Percentiles rank a stretch among this genome's conserved stretches.
Evolutionary conservation across 2,888 invertebrate species (phyloP).

Genomic region (Pharmacophagus antenor): DNA sequence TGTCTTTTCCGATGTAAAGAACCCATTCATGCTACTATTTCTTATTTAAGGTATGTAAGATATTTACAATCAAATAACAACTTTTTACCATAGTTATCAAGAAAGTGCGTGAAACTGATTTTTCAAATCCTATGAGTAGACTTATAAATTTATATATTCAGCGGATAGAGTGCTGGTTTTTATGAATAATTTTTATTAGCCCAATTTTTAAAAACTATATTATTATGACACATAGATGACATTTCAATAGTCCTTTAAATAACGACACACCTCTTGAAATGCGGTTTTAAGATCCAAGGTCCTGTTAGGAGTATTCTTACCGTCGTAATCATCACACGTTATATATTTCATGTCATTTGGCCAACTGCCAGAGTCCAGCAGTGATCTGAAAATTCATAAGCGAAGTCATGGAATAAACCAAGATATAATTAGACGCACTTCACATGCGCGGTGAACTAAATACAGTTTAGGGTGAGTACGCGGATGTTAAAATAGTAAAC

Average conservation of each 20-base stretch:
- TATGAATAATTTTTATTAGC: neutral
- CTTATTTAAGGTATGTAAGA: neutral
- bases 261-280: slow-evolving; percentile 82
- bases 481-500: slow-evolving; percentile 54
- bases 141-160: slow-evolving; percentile 3
- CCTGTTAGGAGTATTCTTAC: slow-evolving; percentile 87
- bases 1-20: neutral
- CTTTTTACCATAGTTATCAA: slow-evolving; percentile 9
- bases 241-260: neutral
- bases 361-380: slow-evolving; percentile 87
- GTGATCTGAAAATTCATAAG: slow-evolving; percentile 81
- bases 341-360: slow-evolving; percentile 86
- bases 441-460: slow-evolving; percentile 54
- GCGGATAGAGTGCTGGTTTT: no score
- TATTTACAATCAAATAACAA: slow-evolving; percentile 1
- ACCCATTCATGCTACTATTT: neutral
- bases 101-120: neutral
- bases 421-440: slow-evolving; percentile 64
- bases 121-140: neutral
- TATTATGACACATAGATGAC: neutral
- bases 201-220: neutral
- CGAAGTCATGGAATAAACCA: slow-evolving; percentile 66
- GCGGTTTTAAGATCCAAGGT: slow-evolving; percentile 85
- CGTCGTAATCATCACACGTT: slow-evolving; percentile 89
- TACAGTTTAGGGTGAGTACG: slow-evolving; percentile 47